phyloP scores from a whole-genome alignment of 2,888 invertebrate genomes.

The Temnothorax ravouxi region DNA sequence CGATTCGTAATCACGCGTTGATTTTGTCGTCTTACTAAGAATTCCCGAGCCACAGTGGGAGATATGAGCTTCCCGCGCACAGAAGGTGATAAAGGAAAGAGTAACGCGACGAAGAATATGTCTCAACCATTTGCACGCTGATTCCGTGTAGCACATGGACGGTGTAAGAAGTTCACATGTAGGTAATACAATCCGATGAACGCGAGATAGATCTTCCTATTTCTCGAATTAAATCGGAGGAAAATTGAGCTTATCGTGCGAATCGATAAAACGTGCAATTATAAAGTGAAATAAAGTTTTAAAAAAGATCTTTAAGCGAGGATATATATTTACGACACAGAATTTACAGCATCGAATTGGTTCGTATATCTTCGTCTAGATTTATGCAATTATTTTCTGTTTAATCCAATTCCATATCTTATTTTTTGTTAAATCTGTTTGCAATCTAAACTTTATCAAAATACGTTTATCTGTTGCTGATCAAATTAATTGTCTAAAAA shows the following conservation, averaged over 20 bases:
- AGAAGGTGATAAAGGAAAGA: conserved; percentile 1
- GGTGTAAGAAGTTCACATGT: conserved; percentile 33
- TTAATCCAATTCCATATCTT: not conserved
- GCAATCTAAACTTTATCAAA: not conserved
- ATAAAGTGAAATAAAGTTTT: not conserved
- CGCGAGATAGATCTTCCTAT: conserved; percentile 36
- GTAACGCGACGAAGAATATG: conserved; percentile 28
- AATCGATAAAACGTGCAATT: not conserved
- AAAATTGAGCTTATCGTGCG: not conserved
- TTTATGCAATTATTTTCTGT: not conserved
- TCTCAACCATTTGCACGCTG: conserved; percentile 48
- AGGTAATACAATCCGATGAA: conserved; percentile 44
- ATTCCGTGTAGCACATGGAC: conserved; percentile 47
- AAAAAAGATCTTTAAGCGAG: not conserved
- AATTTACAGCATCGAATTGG: not conserved
- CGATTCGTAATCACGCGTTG: not conserved
- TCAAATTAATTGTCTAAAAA: not conserved
- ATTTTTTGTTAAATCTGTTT: not conserved
- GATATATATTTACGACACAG: not conserved
- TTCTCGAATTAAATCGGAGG: conserved; percentile 27
- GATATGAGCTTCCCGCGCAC: conserved; percentile 21
- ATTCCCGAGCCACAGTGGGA: conserved; percentile 41
- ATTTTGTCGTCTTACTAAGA: conserved; percentile 45
- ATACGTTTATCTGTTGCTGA: not conserved
- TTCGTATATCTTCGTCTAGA: not conserved